Conservation (phyloP, 2,797 vertebrate species). For the Leptatherina wallacei region DNA sequence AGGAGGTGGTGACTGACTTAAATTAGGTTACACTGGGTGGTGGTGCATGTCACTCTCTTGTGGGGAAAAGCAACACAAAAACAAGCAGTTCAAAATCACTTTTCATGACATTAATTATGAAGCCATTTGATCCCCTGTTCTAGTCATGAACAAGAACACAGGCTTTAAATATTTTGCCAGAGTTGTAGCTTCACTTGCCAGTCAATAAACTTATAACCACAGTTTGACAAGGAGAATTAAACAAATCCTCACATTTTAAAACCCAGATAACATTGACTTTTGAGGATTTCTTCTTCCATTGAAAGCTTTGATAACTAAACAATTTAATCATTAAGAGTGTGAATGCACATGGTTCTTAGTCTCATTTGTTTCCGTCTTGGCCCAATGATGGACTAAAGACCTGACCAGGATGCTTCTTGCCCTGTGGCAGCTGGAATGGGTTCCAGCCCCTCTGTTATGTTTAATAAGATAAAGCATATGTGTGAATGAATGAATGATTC, state of each 20-base stretch:
- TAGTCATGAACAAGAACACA: not conserved
- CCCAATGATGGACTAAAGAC: no score
- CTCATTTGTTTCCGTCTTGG: no score
- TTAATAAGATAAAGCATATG: no score
- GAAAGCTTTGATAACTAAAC: not conserved
- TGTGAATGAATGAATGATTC: not conserved
- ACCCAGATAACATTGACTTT: not conserved
- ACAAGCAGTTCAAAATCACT: not conserved
- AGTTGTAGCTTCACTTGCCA: not conserved
- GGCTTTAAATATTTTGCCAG: not conserved
- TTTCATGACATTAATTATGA: not conserved
- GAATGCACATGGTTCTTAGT: no score
- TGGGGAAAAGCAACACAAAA: not conserved
- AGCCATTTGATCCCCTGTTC: not conserved
- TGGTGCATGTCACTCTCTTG: conserved; percentile 1
- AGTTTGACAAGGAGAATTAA: not conserved
- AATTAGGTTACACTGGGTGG: not conserved
- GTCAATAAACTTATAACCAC: not conserved
- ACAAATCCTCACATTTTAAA: not conserved
- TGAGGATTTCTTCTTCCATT: conserved; percentile 1
- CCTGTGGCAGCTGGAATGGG: no score
- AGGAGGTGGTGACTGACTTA: not conserved
- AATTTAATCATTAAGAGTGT: no score
- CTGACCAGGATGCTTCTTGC: no score
- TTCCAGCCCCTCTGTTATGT: no score